Conservation (phyloP, 2,797 vertebrate genomes). For the Sebastes umbrosus region DNA sequence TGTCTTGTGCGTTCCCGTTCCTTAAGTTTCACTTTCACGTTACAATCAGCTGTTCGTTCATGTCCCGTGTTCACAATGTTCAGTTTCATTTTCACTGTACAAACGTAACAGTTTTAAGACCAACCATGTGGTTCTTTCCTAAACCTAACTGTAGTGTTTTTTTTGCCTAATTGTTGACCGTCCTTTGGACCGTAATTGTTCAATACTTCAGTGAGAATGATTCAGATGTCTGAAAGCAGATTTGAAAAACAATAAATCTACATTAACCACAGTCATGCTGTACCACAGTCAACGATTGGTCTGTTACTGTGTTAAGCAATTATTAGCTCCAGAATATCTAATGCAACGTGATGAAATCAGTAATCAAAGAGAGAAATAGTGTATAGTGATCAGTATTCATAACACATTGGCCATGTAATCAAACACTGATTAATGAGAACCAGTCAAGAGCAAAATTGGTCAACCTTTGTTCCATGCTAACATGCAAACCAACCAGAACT, state of each 20-base stretch:
- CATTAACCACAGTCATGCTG: not conserved
- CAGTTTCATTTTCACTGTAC: too few relatives aligned
- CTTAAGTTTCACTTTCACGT: too few relatives aligned
- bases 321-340: not conserved
- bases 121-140: too few relatives aligned
- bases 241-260: not conserved
- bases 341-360: slow-evolving; percentile 11
- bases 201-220: not conserved
- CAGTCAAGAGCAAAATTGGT: not conserved
- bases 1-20: too few relatives aligned
- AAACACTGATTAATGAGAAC: slow-evolving; percentile 23
- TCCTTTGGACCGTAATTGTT: too few relatives aligned
- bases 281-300: not conserved
- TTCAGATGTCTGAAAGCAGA: not conserved
- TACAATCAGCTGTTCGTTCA: too few relatives aligned
- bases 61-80: too few relatives aligned
- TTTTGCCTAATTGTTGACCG: too few relatives aligned
- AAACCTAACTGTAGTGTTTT: too few relatives aligned
- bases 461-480: not conserved
- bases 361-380: not conserved
- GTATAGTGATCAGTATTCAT: slow-evolving; percentile 14
- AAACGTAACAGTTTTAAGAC: too few relatives aligned
- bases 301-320: not conserved
- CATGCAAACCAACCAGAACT: not conserved
- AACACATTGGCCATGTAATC: slow-evolving; percentile 14